A percentile compares a stretch with the other conserved stretches of the same genome.
These are phyloP conservation scores for Tanytarsus gracilentus DNA, from an alignment of 2,888 invertebrate genomes.

Conservation along the genomic window DNA sequence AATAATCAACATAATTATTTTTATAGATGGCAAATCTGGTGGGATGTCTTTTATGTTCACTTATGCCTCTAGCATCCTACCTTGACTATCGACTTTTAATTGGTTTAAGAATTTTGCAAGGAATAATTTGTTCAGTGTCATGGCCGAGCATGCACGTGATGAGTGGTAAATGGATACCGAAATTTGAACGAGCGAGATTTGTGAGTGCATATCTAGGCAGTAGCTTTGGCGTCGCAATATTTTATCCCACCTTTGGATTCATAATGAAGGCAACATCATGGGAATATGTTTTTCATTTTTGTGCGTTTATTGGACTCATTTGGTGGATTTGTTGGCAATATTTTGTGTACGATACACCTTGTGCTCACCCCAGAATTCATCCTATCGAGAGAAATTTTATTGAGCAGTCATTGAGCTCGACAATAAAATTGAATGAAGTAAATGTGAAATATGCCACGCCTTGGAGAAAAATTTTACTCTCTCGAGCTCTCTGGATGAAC, in stretches of 20 bases:
- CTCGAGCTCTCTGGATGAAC: slow-evolving; percentile 55
- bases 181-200: slow-evolving; percentile 53
- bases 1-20: no score
- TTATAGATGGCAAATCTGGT: slow-evolving; percentile 49
- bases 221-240: slow-evolving; percentile 56
- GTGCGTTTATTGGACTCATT: slow-evolving; percentile 50
- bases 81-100: slow-evolving; percentile 50
- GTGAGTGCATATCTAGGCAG: slow-evolving; percentile 26
- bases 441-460: slow-evolving; percentile 47
- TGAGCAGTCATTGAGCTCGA: slow-evolving; percentile 46
- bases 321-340: slow-evolving; percentile 60
- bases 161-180: slow-evolving; percentile 74
- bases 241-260: slow-evolving; percentile 61
- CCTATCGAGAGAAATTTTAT: slow-evolving; percentile 51
- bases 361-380: slow-evolving; percentile 56
- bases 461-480: slow-evolving; percentile 52
- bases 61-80: slow-evolving; percentile 56
- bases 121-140: slow-evolving; percentile 56
- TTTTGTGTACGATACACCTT: slow-evolving; percentile 55
- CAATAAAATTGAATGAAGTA: slow-evolving; percentile 34
- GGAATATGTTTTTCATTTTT: slow-evolving; percentile 62
- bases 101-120: slow-evolving; percentile 55
- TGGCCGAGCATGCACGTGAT: slow-evolving; percentile 74
- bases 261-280: slow-evolving; percentile 57
- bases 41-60: slow-evolving; percentile 54